These are phyloP conservation scores for Oryctes rhinoceros DNA, from an alignment of 1,140 invertebrate species.

Conservation along the genomic window DNA sequence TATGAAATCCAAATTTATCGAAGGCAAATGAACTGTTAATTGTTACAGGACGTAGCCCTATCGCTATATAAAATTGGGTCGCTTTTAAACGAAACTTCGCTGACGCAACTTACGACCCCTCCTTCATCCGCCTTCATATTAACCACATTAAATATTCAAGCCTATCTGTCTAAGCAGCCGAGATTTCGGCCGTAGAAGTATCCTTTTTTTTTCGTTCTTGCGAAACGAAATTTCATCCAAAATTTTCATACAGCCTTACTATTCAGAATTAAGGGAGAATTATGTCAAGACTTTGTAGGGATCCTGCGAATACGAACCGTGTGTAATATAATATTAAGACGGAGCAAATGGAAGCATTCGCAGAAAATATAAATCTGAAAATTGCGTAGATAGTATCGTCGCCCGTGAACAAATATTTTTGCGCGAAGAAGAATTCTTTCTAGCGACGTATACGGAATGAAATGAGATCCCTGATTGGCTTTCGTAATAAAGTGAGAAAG, in stretches of 20 bases:
- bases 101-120: background rate
- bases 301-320: background rate
- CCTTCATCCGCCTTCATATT: slow-evolving; percentile 5
- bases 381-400: background rate
- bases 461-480: too few relatives aligned
- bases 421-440: too few relatives aligned
- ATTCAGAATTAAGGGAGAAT: background rate
- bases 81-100: background rate
- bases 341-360: background rate
- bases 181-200: background rate
- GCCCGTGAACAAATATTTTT: too few relatives aligned
- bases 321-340: slow-evolving; percentile 8
- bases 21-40: background rate
- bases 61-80: slow-evolving; percentile 6
- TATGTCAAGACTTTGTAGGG: background rate
- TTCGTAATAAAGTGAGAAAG: too few relatives aligned
- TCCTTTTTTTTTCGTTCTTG: background rate
- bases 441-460: too few relatives aligned
- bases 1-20: too few relatives aligned
- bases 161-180: slow-evolving; percentile 8
- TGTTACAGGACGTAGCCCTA: background rate
- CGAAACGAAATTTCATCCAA: background rate
- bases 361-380: background rate
- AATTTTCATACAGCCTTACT: background rate
- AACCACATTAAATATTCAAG: slow-evolving; percentile 12